Conservation (phyloP, 1,140 invertebrate species). For the Drosophila punjabiensis region DNA sequence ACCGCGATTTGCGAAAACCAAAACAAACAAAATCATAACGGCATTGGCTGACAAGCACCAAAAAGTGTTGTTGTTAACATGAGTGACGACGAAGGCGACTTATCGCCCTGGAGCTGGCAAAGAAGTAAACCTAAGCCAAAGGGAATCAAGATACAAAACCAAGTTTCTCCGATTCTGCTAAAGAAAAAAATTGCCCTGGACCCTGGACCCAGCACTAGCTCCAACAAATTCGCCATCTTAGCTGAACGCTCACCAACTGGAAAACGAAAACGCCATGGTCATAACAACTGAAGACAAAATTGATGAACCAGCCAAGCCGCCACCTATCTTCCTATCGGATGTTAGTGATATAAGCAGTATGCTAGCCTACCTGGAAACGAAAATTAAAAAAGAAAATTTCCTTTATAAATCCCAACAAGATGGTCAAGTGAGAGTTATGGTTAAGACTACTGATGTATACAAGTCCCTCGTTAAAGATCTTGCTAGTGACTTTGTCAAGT, state of each 20-base stretch:
- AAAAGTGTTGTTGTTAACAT: too few relatives aligned
- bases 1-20: slow-evolving; percentile 8
- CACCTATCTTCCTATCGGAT: slow-evolving; percentile 12
- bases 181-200: slow-evolving; percentile 18
- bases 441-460: slow-evolving; percentile 13
- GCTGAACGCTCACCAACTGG: slow-evolving; percentile 1
- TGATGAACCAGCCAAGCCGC: slow-evolving; percentile 15
- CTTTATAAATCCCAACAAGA: background rate
- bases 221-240: slow-evolving; percentile 8
- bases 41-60: slow-evolving; percentile 24
- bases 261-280: slow-evolving; percentile 11
- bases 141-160: slow-evolving; percentile 24
- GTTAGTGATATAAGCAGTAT: too few relatives aligned
- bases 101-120: slow-evolving; percentile 10
- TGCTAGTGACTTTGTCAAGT: background rate
- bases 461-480: slow-evolving; percentile 26
- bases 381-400: slow-evolving; percentile 15
- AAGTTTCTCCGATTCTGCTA: slow-evolving; percentile 17
- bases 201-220: slow-evolving; percentile 9
- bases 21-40: slow-evolving; percentile 7
- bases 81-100: too few relatives aligned
- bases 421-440: background rate
- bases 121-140: slow-evolving; percentile 6
- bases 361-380: background rate
- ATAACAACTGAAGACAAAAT: slow-evolving; percentile 16